A percentile compares a stretch with the other conserved stretches of the same genome.
phyloP scores from a whole-genome alignment of 2,113 vertebrate species.

The Tetrax tetrax region DNA sequence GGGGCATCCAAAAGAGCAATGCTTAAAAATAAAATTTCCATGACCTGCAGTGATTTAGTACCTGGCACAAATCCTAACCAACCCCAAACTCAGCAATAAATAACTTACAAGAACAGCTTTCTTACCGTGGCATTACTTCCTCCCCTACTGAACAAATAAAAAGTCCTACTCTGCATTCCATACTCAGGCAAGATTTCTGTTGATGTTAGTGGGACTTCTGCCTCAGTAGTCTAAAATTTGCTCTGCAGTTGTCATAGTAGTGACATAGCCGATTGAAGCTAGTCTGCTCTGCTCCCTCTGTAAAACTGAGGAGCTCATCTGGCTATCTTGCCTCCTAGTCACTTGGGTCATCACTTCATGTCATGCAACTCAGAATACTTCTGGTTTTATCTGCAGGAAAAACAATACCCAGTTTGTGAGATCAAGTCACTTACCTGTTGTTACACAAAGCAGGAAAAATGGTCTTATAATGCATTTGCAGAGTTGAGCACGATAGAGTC shows the following conservation, averaged over 20 bases:
- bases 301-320: not conserved
- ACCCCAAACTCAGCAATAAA: constrained; percentile 43
- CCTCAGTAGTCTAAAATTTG: not conserved
- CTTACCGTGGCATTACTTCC: constrained; percentile 32
- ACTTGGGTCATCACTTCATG: not conserved
- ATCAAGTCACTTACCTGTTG: not conserved
- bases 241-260: not conserved
- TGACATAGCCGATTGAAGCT: not conserved
- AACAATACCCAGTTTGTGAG: not conserved
- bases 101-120: constrained; percentile 47
- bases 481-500: not conserved
- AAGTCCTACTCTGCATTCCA: not conserved
- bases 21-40: constrained; percentile 61
- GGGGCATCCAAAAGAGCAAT: constrained; percentile 45
- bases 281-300: not conserved
- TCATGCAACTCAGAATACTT: not conserved
- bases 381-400: not conserved
- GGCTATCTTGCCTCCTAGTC: not conserved
- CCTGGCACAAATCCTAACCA: constrained; percentile 52
- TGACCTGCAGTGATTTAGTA: constrained; percentile 62
- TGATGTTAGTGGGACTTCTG: not conserved
- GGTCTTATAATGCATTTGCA: not conserved
- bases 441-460: not conserved
- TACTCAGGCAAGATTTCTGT: not conserved
- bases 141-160: constrained; percentile 17